Conservation (phyloP, 1,140 invertebrate species). For the Tetramorium alpestre region DNA sequence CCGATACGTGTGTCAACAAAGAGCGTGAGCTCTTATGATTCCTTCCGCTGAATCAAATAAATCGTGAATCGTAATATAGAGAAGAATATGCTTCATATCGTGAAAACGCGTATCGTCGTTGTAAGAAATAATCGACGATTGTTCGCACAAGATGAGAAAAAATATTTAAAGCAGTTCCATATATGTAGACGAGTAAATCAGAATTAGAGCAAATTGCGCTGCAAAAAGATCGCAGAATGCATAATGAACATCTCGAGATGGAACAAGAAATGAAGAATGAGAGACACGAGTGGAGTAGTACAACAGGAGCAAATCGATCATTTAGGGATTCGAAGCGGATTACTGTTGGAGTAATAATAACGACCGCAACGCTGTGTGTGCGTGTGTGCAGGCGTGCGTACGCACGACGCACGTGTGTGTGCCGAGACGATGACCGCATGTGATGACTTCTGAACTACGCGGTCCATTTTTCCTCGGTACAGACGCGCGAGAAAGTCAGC, state of each 20-base stretch:
- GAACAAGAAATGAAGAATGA: constrained; percentile 20
- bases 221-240: background rate
- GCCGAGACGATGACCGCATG: constrained; percentile 44
- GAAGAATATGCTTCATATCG: background rate
- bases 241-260: constrained; percentile 9
- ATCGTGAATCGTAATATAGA: constrained; percentile 24
- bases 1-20: background rate
- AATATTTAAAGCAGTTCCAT: background rate
- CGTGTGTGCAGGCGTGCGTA: constrained; percentile 55
- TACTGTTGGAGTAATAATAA: constrained; percentile 76
- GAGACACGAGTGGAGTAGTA: constrained; percentile 14
- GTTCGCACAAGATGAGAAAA: background rate
- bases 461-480: constrained; percentile 72
- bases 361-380: constrained; percentile 66
- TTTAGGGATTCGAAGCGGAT: constrained; percentile 50
- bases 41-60: background rate
- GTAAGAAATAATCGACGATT: background rate
- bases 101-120: background rate
- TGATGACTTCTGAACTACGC: constrained; percentile 77
- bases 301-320: constrained; percentile 45
- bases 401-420: constrained; percentile 27
- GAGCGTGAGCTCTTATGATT: constrained; percentile 32
- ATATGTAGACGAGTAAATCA: background rate
- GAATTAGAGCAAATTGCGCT: constrained; percentile 6
- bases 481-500: constrained; percentile 64